Base-by-base conservation (phyloP, 1,140 invertebrate genomes). In the Sminthurinus signatus region DNA sequence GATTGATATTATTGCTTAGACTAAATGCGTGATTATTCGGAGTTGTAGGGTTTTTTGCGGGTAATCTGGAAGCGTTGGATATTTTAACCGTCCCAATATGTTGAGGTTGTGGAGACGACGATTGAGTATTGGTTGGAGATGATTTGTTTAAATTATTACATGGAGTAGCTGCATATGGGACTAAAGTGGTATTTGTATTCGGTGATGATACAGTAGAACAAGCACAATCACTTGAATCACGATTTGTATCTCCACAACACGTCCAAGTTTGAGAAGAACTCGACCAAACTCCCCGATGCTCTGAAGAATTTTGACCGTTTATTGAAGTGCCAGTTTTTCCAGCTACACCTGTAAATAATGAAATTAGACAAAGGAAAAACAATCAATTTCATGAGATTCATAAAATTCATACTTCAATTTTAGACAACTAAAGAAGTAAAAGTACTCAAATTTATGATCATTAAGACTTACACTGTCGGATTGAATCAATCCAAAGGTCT, bases 401-500 rank as follows among this genome's bases (percentile, higher is more conserved):
- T n/a, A n/a, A n/a, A n/a, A n/a, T n/a, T n/a, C n/a, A n/a, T n/a
- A n/a, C n/a, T n/a, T n/a, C n/a, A n/a, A n/a, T n/a, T n/a, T n/a
- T n/a, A n/a, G n/a, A n/a, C n/a, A n/a, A n/a, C n/a, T n/a, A n/a
- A n/a, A n/a, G n/a, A n/a, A n/a, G n/a, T n/a, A n/a, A n/a, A n/a
- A n/a, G n/a, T n/a, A n/a, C n/a, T n/a, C n/a, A n/a, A n/a, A n/a
- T n/a, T n/a, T n/a, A n/a, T n/a, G n/a, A n/a, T n/a, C n/a, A n/a
- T n/a, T n/a, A n/a, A 23, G 51, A 67, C 76, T 80, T 76, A 91
- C 88, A 84, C 76, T 83, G 81, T 75, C 88, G 81, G 73, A 91
- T 82, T 57, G 85, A 83, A 68, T 82, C 80, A 69, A 91, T 87
- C 88, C 88, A 91, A 73, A 86, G 85, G 67, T 81, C 76, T 44